Evolutionary conservation across 2,888 invertebrate genomes (phyloP), one percentile per base, ranked within the genome.

Genomic region (Lacanobia wlatinum): DNA sequence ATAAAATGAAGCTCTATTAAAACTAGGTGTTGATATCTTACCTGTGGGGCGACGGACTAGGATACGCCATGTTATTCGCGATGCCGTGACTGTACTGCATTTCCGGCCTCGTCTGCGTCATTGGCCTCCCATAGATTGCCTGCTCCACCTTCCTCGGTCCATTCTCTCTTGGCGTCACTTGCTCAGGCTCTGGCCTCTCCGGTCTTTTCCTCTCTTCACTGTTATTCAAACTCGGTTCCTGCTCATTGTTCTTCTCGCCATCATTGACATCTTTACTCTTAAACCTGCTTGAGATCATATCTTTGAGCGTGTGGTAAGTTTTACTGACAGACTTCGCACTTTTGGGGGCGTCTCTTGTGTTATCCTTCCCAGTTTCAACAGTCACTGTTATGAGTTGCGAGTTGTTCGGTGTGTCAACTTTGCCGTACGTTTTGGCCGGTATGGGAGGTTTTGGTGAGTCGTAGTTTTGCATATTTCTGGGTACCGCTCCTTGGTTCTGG

Each of bases 281-380:
- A 91, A 98, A 98, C 87, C 97, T 97, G 91, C 97, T 98, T 34
- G 98, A 98, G 89, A 98, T 98, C 96, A 98, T 98, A 88, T 98
- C 98, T 95, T 98, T 98, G 78, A 98, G 97, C 7, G 98, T 98
- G 90, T 98, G 97, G 89, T 98, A 98, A 0, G 98, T 98, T 93
- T 98, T 97, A 60, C 97, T 97, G 73, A 98, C 97, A n/a, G 97
- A 97, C 90, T 97, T 97, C 61, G 96, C 94, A 70, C 95, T 96
- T 90, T 97, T 97, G 0, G 95, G 96, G 1, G 96, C 95, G 84
- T 97, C 97, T 88, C 96, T 95, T 21, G 96, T 96, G 53, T 92
- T 96, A 69, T 97, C 97, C 89, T 97, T 97, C 3, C 95, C 96
- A 38, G 96, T 96, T 92, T 97, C 97, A 7, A 97, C 97, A 18